These are phyloP conservation scores for Phocides pigmalion DNA, from an alignment of 1,140 invertebrate genomes.

Conservation along the genomic window DNA sequence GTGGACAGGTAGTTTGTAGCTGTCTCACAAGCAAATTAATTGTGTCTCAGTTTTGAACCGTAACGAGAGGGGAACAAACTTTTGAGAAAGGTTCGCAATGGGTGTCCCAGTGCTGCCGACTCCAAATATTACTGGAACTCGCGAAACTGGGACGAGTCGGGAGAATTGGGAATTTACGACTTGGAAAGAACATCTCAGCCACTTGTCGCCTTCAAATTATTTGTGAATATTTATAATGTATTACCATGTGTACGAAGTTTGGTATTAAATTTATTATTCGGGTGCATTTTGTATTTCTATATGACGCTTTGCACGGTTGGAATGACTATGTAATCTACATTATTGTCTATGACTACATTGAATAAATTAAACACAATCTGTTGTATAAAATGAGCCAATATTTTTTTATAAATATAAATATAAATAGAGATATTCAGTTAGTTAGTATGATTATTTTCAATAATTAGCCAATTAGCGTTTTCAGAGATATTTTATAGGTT, in stretches of 20 bases:
- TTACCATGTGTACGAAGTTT: background rate
- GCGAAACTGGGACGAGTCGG: constrained; percentile 27
- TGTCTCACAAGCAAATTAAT: constrained; percentile 79
- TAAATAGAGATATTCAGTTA: too few relatives aligned
- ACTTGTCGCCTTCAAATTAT: constrained; percentile 27
- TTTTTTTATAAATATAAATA: too few relatives aligned
- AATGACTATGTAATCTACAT: too few relatives aligned
- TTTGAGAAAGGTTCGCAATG: constrained; percentile 60
- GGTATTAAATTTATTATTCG: background rate
- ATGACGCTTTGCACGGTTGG: background rate
- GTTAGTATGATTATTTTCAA: too few relatives aligned
- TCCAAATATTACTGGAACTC: constrained; percentile 37
- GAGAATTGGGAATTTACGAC: constrained; percentile 27
- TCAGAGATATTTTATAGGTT: too few relatives aligned
- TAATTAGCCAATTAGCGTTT: too few relatives aligned
- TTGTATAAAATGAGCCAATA: too few relatives aligned
- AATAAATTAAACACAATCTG: too few relatives aligned
- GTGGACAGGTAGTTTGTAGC: constrained; percentile 72
- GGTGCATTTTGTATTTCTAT: background rate
- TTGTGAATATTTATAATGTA: constrained; percentile 16
- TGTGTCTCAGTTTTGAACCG: constrained; percentile 67
- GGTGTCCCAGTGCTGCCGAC: constrained; percentile 45
- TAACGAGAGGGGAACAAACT: constrained; percentile 68
- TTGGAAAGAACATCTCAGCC: constrained; percentile 23
- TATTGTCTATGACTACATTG: too few relatives aligned